Evolutionary conservation across 2,888 invertebrate genomes (phyloP).

Genomic region (Homarus gammarus): DNA sequence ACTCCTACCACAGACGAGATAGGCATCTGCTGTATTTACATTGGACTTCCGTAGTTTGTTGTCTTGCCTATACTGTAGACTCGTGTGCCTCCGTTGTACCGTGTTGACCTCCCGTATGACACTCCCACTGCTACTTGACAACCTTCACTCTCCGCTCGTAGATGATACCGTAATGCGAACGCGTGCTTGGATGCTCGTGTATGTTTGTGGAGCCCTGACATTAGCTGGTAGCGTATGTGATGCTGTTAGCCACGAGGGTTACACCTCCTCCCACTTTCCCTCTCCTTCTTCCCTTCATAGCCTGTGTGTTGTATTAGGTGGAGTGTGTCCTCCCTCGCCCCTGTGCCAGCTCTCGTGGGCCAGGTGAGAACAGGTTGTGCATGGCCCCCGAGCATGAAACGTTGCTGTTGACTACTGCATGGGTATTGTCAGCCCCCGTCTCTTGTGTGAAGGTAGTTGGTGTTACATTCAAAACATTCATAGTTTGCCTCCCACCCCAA

Average conservation of each 20-base stretch:
- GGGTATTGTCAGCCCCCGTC: slow-evolving; percentile 8
- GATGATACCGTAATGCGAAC: not conserved
- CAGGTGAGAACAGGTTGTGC: not conserved
- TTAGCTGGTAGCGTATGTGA: slow-evolving; percentile 6
- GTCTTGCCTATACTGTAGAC: slow-evolving; percentile 10
- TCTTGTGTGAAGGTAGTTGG: not conserved
- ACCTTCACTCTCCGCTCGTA: not conserved
- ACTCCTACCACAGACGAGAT: not conserved
- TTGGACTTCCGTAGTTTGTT: not conserved
- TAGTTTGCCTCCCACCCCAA: not conserved
- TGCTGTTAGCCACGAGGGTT: not conserved
- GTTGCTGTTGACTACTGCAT: slow-evolving; percentile 12
- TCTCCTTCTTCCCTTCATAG: not conserved
- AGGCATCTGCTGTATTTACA: not conserved
- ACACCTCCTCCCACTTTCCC: not conserved
- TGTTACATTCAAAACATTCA: not conserved
- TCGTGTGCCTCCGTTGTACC: not conserved
- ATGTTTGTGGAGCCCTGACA: not conserved
- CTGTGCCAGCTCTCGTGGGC: not conserved
- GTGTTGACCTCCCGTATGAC: not conserved
- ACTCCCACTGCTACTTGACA: not conserved
- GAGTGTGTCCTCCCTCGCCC: not conserved
- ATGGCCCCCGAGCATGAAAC: not conserved
- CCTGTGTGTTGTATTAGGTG: slow-evolving; percentile 3
- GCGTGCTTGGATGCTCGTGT: not conserved